Percentiles rank a stretch among this genome's conserved stretches.
Evolutionary conservation across 1,140 invertebrate species (phyloP).

Genomic region (Drosophila chauvacae): DNA sequence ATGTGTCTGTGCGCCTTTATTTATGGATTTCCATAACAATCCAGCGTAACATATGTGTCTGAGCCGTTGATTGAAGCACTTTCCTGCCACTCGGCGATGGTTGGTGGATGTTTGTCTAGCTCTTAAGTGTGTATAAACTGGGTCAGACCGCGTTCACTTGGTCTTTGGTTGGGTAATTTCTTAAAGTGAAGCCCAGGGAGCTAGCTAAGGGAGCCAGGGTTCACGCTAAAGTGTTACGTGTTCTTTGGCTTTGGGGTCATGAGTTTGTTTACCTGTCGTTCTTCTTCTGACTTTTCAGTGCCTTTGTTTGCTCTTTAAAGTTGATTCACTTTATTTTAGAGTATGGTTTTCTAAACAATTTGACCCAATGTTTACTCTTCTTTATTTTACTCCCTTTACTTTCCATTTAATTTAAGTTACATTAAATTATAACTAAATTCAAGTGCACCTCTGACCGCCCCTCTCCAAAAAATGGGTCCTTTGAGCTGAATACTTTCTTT

Average conservation of each 20-base stretch:
- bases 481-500: not conserved
- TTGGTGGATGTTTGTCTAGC: constrained; percentile 22
- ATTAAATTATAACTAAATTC: too few species aligned
- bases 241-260: constrained; percentile 5
- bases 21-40: constrained; percentile 83
- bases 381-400: too few species aligned
- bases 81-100: constrained; percentile 8
- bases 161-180: constrained; percentile 6
- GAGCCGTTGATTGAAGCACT: constrained; percentile 73
- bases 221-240: constrained; percentile 22
- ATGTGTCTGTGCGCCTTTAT: constrained; percentile 79
- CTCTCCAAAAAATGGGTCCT: too few species aligned
- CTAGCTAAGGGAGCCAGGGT: not conserved
- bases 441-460: too few species aligned
- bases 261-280: constrained; percentile 21
- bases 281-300: not conserved
- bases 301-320: constrained; percentile 13
- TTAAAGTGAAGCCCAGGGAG: constrained; percentile 30
- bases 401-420: too few species aligned
- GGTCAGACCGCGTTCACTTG: constrained; percentile 23
- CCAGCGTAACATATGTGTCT: constrained; percentile 73
- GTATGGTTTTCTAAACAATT: not conserved
- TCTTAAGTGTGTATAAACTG: constrained; percentile 29
- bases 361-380: not conserved
- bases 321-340: too few species aligned